These are phyloP conservation scores for Eledona agricola DNA, from an alignment of 2,888 invertebrate genomes.

Conservation along the genomic window DNA sequence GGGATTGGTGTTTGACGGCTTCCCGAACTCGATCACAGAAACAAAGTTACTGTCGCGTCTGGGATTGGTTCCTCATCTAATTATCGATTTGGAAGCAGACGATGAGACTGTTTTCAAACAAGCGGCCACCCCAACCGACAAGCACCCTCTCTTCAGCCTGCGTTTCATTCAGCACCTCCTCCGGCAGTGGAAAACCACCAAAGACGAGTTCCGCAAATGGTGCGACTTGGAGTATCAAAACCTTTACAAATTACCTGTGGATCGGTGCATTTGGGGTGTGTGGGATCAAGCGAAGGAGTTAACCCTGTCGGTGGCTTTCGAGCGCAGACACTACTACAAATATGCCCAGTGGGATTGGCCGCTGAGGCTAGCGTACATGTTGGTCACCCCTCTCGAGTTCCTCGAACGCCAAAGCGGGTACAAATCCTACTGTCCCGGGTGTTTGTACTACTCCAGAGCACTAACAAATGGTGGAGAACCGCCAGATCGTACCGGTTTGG, in stretches of 20 bases:
- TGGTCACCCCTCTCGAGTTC: constrained; percentile 68
- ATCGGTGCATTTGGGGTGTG: constrained; percentile 67
- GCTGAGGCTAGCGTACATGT: constrained; percentile 65
- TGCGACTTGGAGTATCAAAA: constrained; percentile 67
- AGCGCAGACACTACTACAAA: constrained; percentile 66
- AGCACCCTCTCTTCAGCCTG: constrained; percentile 46
- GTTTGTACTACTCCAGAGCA: constrained; percentile 60
- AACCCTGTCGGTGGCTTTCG: constrained; percentile 59
- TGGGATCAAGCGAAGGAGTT: constrained; percentile 62
- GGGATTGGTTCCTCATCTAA: constrained; percentile 68
- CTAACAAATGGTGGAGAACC: constrained; percentile 62
- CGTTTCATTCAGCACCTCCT: constrained; percentile 62
- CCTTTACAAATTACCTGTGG: constrained; percentile 63
- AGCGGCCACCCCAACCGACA: not conserved
- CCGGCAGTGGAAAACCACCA: constrained; percentile 60
- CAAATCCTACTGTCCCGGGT: constrained; percentile 69
- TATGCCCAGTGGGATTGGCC: constrained; percentile 63
- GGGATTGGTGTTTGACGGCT: constrained; percentile 72
- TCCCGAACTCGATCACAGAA: constrained; percentile 66
- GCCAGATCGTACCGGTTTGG: constrained; percentile 66
- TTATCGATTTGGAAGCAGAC: constrained; percentile 65
- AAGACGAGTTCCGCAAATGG: constrained; percentile 63
- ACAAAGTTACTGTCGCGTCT: constrained; percentile 63
- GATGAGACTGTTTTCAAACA: constrained; percentile 59
- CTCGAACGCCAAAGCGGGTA: constrained; percentile 63